Evolutionary conservation across 2,888 invertebrate genomes (phyloP).

Genomic region (Latrodectus elegans): DNA sequence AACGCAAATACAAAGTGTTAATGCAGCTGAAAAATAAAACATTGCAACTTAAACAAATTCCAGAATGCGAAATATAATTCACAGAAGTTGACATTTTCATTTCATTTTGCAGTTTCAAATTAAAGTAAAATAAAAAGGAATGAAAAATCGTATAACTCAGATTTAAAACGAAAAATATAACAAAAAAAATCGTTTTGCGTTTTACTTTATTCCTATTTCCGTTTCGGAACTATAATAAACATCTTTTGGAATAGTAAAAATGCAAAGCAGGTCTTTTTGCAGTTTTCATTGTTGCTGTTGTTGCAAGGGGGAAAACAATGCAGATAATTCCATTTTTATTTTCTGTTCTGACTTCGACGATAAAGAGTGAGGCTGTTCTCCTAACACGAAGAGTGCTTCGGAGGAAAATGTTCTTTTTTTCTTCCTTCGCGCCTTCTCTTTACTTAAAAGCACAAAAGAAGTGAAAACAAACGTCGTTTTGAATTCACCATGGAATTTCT

Average conservation of each 20-base stretch:
- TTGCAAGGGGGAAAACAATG: slow-evolving; percentile 55
- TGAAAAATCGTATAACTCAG: slow-evolving; percentile 24
- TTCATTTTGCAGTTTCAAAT: slow-evolving; percentile 47
- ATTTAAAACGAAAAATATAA: slow-evolving; percentile 25
- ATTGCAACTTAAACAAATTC: not conserved
- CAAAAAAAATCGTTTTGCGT: slow-evolving; percentile 39
- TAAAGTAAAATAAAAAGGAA: slow-evolving; percentile 43
- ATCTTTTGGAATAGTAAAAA: slow-evolving; percentile 63
- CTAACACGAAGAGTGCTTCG: slow-evolving; percentile 35
- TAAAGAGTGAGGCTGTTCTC: slow-evolving; percentile 52
- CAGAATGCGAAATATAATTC: slow-evolving; percentile 38
- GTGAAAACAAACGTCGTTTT: slow-evolving; percentile 41
- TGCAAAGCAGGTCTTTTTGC: slow-evolving; percentile 63
- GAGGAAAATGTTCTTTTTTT: slow-evolving; percentile 26
- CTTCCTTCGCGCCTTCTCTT: slow-evolving; percentile 17
- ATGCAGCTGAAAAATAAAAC: not conserved
- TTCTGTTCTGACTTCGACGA: slow-evolving; percentile 31
- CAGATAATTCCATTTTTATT: slow-evolving; percentile 47
- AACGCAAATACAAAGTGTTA: not conserved
- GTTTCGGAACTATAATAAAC: slow-evolving; percentile 57
- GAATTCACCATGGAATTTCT: slow-evolving; percentile 47
- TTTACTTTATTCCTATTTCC: slow-evolving; percentile 64
- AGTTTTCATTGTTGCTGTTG: slow-evolving; percentile 51
- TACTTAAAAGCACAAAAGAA: slow-evolving; percentile 29
- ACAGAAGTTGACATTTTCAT: slow-evolving; percentile 46